phyloP scores from a whole-genome alignment of 2,797 vertebrate genomes.

The Vireo griseus region DNA sequence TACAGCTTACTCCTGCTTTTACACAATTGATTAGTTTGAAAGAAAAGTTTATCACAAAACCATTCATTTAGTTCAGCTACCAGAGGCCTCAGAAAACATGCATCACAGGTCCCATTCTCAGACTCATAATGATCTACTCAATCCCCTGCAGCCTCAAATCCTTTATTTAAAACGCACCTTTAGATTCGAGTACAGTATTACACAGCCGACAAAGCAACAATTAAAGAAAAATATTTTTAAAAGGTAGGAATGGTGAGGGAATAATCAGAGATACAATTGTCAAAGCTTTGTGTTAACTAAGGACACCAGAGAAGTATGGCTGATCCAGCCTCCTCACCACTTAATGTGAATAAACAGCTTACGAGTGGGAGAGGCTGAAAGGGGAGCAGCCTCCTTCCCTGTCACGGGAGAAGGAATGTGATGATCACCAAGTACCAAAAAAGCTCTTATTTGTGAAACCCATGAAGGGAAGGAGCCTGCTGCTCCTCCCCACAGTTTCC shows the following conservation, averaged over 20 bases:
- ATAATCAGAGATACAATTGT: not conserved
- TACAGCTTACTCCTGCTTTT: conserved; percentile 36
- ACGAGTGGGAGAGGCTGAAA: conserved; percentile 57
- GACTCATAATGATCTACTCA: conserved; percentile 25
- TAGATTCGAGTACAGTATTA: conserved; percentile 50
- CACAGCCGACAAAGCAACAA: conserved; percentile 38
- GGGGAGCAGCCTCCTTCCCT: conserved; percentile 55
- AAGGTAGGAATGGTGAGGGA: conserved; percentile 25
- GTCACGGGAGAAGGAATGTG: conserved; percentile 55
- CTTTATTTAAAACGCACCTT: conserved; percentile 68
- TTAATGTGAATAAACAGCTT: conserved; percentile 63
- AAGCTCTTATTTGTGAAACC: conserved; percentile 37
- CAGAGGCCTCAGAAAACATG: conserved; percentile 50
- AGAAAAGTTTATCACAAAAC: conserved; percentile 62
- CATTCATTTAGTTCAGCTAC: conserved; percentile 65
- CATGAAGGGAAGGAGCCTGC: conserved; percentile 9
- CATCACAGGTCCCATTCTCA: conserved; percentile 61
- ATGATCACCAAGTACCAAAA: conserved; percentile 50
- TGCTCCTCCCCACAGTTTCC: not conserved
- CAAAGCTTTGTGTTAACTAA: not conserved
- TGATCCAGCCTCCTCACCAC: conserved; percentile 52
- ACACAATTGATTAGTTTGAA: conserved; percentile 57
- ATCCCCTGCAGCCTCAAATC: not conserved
- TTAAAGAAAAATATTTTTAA: conserved; percentile 59
- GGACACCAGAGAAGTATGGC: conserved; percentile 8